Evolutionary conservation across 2,888 invertebrate species (phyloP).

Genomic region (Anagyrus pseudococci): DNA sequence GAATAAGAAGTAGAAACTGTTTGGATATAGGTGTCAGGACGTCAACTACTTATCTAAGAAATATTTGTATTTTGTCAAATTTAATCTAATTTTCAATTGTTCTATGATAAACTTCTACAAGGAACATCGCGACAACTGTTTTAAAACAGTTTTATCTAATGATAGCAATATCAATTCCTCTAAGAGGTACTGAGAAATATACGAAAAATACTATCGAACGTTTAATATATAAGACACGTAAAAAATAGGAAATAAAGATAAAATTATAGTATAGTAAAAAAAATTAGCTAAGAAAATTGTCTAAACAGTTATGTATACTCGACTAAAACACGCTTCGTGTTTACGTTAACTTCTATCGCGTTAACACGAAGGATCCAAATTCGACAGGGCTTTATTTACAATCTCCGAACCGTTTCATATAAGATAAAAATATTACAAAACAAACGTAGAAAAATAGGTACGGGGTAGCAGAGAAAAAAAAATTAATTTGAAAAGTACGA

Average conservation of each 20-base stretch:
- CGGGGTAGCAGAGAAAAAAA: background rate
- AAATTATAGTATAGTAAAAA: constrained; percentile 8
- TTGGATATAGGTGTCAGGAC: constrained; percentile 13
- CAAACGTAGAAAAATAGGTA: background rate
- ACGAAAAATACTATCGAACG: constrained; percentile 1
- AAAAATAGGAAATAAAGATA: background rate
- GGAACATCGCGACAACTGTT: constrained; percentile 16
- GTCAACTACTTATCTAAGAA: constrained; percentile 18
- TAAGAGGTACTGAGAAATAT: constrained; percentile 18
- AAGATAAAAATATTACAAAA: too few species aligned
- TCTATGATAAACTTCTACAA: constrained; percentile 2
- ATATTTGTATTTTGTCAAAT: background rate
- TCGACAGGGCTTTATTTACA: constrained; percentile 23
- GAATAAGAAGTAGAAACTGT: too few species aligned
- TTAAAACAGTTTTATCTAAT: constrained; percentile 28
- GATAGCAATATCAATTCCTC: constrained; percentile 17
- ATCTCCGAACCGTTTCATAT: background rate
- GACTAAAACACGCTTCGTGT: constrained; percentile 29
- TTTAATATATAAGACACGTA: constrained; percentile 11
- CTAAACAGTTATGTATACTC: constrained; percentile 17
- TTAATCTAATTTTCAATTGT: background rate
- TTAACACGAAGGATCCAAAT: constrained; percentile 12
- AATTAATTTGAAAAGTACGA: background rate
- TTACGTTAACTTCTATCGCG: constrained; percentile 14
- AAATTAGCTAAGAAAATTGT: constrained; percentile 16